Evolutionary conservation across 2,797 vertebrate genomes (phyloP).

Genomic region (Liasis olivaceus): DNA sequence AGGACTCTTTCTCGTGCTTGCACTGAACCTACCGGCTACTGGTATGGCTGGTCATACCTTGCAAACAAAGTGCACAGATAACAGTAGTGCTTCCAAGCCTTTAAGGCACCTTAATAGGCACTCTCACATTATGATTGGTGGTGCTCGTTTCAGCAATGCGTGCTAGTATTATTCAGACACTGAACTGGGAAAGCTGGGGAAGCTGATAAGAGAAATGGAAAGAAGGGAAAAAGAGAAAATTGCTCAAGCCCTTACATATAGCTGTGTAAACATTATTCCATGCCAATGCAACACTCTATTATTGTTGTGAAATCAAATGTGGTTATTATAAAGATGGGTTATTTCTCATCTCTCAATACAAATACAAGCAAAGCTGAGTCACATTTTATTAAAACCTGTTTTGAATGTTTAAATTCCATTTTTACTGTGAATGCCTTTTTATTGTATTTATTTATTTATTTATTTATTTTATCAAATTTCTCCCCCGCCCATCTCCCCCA

Average conservation of each 20-base stretch:
- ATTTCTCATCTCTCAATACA: fast-evolving
- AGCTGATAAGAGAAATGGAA: neutral
- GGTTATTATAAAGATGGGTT: neutral
- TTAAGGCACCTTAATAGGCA: neutral
- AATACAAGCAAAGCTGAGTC: slow-evolving; percentile 32
- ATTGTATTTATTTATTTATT: neutral
- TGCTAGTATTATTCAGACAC: neutral
- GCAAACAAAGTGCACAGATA: neutral
- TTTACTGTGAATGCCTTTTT: neutral
- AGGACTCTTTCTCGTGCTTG: neutral
- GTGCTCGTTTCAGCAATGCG: neutral
- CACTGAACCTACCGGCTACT: no score
- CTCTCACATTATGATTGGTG: neutral
- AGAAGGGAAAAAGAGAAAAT: neutral
- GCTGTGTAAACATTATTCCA: neutral
- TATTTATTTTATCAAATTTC: neutral
- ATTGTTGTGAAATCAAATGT: neutral
- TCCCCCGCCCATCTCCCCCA: no score
- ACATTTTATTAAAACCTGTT: neutral
- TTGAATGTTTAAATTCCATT: neutral
- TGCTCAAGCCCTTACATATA: neutral
- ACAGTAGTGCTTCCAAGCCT: neutral
- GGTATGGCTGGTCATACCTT: neutral
- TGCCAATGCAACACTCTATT: neutral
- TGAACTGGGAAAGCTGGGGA: neutral